phyloP scores from a whole-genome alignment of 2,797 vertebrate genomes.

The Lindbergichthys nudifrons region DNA sequence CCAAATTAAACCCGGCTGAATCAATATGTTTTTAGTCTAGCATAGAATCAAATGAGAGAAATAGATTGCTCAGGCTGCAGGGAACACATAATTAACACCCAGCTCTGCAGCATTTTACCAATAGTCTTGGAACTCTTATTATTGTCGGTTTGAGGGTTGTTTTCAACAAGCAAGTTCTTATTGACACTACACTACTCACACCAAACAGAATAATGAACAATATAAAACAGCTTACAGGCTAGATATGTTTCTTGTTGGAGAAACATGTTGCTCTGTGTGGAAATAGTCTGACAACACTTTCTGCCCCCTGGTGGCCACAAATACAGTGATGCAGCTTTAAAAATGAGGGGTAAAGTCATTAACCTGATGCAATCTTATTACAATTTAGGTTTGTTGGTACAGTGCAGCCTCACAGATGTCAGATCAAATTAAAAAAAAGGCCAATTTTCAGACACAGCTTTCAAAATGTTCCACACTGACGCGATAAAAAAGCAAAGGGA shows the following conservation, averaged over 20 bases:
- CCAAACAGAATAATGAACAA: neutral
- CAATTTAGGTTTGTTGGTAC: too few relatives aligned
- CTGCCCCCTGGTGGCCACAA: neutral
- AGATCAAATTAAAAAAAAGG: too few relatives aligned
- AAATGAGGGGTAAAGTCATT: neutral
- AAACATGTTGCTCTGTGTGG: neutral
- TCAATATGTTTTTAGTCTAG: constrained; percentile 13
- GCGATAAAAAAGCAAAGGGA: too few relatives aligned
- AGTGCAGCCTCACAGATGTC: too few relatives aligned
- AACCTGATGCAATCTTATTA: neutral
- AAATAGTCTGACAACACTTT: neutral
- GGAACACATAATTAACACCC: neutral
- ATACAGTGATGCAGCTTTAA: neutral
- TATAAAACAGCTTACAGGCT: neutral
- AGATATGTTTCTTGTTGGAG: neutral
- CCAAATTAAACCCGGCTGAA: constrained; percentile 11
- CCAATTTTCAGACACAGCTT: too few relatives aligned
- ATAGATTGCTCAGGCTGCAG: neutral
- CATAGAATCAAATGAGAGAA: constrained; percentile 5
- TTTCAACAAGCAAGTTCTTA: constrained; percentile 14
- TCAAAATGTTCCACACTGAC: too few relatives aligned
- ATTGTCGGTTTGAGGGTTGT: constrained; percentile 1
- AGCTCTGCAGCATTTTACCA: neutral
- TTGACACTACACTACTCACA: neutral
- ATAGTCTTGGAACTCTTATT: constrained; percentile 16